These are phyloP conservation scores for Acropora yongei DNA, from an alignment of 64 coral and sea anemone genomes.

Conservation along the genomic window DNA sequence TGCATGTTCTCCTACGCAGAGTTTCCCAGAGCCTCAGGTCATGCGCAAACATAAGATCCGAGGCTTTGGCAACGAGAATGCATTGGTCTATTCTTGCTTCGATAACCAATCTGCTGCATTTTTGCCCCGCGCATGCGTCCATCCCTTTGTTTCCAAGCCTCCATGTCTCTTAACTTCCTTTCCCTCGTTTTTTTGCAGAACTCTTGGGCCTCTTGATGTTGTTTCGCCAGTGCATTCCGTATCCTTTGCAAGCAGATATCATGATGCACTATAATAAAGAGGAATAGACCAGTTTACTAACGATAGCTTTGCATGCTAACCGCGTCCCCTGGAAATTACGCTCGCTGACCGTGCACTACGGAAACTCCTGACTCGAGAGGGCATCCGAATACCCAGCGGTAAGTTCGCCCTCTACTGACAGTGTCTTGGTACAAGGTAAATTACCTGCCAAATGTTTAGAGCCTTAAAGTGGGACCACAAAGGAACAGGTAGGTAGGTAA, in stretches of 20 bases:
- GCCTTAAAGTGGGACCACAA: neutral
- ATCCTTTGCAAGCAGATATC: conserved; percentile 10
- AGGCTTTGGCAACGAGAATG: too few species aligned
- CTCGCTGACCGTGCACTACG: too few species aligned
- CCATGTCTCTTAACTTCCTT: conserved; percentile 19
- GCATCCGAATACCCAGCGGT: neutral
- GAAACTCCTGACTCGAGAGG: neutral
- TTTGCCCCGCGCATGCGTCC: conserved; percentile 2
- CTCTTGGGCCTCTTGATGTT: conserved; percentile 28
- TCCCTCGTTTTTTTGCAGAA: conserved; percentile 36
- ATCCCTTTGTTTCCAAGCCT: conserved; percentile 19
- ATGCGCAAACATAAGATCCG: neutral
- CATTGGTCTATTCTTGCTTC: neutral
- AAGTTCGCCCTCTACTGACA: too few species aligned
- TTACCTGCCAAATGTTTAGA: neutral
- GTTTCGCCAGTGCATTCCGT: conserved; percentile 3
- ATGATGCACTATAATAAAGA: neutral
- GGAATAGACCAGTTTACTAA: neutral
- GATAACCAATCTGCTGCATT: conserved; percentile 1
- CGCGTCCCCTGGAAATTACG: neutral
- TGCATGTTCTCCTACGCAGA: neutral
- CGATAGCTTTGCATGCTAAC: neutral
- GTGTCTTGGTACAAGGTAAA: too few species aligned
- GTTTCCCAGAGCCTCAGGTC: too few species aligned
- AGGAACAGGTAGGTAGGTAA: neutral